Conservation (phyloP, 2,113 vertebrate species). For the Cheirogaleus medius region DNA sequence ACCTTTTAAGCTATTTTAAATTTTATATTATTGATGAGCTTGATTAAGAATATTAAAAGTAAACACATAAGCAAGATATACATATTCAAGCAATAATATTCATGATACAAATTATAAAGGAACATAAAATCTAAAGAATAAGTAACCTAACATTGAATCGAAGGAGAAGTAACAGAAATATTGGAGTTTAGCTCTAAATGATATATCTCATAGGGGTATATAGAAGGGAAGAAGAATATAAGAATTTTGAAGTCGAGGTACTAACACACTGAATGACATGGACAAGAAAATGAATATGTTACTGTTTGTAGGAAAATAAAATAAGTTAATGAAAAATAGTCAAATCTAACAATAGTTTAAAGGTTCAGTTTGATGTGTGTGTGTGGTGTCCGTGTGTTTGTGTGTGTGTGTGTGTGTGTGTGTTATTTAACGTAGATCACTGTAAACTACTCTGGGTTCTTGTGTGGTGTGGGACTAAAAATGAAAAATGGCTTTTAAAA, state of each 20-base stretch:
- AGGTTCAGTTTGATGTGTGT: background rate
- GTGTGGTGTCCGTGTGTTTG: background rate
- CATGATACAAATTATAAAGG: background rate
- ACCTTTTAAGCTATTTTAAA: background rate
- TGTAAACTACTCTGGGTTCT: background rate
- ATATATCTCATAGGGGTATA: background rate
- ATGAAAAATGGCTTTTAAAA: background rate
- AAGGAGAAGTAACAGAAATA: background rate
- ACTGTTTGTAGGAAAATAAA: background rate
- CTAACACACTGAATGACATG: background rate
- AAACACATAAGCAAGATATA: background rate
- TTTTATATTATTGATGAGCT: background rate
- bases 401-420: background rate
- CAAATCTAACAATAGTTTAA: background rate
- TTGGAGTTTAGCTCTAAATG: background rate
- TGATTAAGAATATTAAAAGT: background rate
- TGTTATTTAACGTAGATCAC: background rate
- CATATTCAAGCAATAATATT: background rate
- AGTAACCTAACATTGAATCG: background rate
- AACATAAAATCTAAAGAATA: background rate
- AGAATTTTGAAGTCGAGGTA: background rate
- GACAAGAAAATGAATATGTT: background rate
- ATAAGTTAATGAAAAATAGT: background rate
- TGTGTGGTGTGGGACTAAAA: background rate
- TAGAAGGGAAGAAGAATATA: background rate